phyloP scores from a whole-genome alignment of 2,888 invertebrate genomes.

The Andrena flavipes region DNA sequence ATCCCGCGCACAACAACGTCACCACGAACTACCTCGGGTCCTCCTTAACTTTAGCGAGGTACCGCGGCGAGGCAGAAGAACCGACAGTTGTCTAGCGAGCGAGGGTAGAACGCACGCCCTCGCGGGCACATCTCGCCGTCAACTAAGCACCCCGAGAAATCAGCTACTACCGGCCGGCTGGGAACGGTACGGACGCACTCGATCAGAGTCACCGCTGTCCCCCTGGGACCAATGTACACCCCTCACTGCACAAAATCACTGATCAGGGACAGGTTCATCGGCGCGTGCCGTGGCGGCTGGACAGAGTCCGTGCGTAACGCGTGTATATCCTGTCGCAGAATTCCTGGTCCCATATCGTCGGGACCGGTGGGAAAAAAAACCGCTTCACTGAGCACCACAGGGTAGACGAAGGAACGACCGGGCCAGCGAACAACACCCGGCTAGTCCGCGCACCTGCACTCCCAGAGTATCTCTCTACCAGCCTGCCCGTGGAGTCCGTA shows the following conservation, averaged over 20 bases:
- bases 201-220: slow-evolving; percentile 22
- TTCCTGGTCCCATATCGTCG: slow-evolving; percentile 39
- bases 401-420: background rate
- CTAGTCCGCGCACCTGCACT: slow-evolving; percentile 60
- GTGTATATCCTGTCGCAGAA: background rate
- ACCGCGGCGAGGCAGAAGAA: slow-evolving; percentile 11
- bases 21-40: slow-evolving; percentile 22
- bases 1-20: slow-evolving; percentile 34
- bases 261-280: slow-evolving; percentile 34
- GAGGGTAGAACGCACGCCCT: slow-evolving; percentile 58
- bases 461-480: slow-evolving; percentile 21
- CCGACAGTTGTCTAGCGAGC: slow-evolving; percentile 33
- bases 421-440: slow-evolving; percentile 22
- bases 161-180: background rate
- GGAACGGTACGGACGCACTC: background rate
- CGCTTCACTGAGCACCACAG: slow-evolving; percentile 41
- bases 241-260: slow-evolving; percentile 68
- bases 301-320: slow-evolving; percentile 17
- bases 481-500: slow-evolving; percentile 32
- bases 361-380: background rate
- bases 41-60: background rate
- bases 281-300: background rate
- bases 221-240: slow-evolving; percentile 25
- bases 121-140: slow-evolving; percentile 58
- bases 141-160: background rate